Percentiles rank a stretch among this genome's conserved stretches.
Conservation (phyloP, 2,797 vertebrate species). For the Toxotes lorentzi region DNA sequence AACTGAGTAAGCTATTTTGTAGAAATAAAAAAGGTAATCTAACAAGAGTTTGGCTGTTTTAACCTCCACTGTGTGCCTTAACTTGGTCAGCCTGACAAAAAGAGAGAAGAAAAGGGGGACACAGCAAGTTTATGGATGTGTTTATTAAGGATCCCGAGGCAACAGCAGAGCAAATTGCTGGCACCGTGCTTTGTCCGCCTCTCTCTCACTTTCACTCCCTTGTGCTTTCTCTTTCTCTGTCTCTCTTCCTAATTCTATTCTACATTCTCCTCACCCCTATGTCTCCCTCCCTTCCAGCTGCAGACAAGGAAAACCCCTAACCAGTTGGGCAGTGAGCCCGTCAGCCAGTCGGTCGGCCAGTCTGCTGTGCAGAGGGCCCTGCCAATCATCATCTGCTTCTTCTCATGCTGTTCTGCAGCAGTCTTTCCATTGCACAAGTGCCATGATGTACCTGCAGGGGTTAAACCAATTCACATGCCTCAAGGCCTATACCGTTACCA, state of each 20-base stretch:
- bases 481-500: slow-evolving; percentile 19
- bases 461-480: slow-evolving; percentile 46
- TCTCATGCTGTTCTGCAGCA: slow-evolving; percentile 49
- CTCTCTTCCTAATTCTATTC: slow-evolving; percentile 35
- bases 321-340: slow-evolving; percentile 62
- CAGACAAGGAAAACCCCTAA: slow-evolving; percentile 74
- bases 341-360: slow-evolving; percentile 49
- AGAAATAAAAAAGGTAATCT: slow-evolving; percentile 32
- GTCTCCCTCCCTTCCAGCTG: slow-evolving; percentile 68
- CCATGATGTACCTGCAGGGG: slow-evolving; percentile 59
- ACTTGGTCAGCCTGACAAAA: slow-evolving; percentile 35
- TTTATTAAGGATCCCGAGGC: slow-evolving; percentile 81
- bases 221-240: slow-evolving; percentile 21
- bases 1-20: slow-evolving; percentile 12
- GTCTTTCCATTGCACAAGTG: slow-evolving; percentile 66
- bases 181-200: slow-evolving; percentile 44
- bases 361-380: slow-evolving; percentile 75
- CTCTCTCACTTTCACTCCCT: slow-evolving; percentile 21
- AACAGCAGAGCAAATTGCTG: slow-evolving; percentile 82
- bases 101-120: slow-evolving; percentile 36
- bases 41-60: slow-evolving; percentile 31
- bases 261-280: slow-evolving; percentile 40
- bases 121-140: slow-evolving; percentile 66
- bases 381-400: slow-evolving; percentile 77
- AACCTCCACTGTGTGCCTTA: slow-evolving; percentile 40